phyloP scores from a whole-genome alignment of 2,113 vertebrate species.

The Orycteropus afer region DNA sequence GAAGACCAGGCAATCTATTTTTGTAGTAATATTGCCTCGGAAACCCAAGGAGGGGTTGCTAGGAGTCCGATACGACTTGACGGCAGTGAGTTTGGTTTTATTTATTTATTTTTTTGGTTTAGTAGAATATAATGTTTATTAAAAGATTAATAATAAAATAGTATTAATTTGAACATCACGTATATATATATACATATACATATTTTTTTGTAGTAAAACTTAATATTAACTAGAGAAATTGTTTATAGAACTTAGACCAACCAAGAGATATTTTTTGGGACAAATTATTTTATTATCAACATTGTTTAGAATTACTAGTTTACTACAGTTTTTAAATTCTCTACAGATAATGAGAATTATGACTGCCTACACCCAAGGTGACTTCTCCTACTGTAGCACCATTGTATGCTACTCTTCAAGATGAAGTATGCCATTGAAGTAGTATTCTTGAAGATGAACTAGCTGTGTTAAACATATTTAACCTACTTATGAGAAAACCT shows the following conservation, averaged over 20 bases:
- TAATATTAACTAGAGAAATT: conserved; percentile 9
- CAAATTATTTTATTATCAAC: background rate
- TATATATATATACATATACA: background rate
- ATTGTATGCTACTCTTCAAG: background rate
- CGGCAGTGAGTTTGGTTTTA: too few relatives aligned
- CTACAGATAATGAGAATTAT: background rate
- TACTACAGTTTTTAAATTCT: background rate
- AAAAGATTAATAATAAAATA: background rate
- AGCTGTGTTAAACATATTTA: background rate
- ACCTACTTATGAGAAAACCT: background rate
- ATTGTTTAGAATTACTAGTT: background rate
- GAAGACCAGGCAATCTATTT: too few relatives aligned
- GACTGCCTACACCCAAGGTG: background rate
- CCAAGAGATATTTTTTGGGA: background rate
- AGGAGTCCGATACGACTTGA: too few relatives aligned
- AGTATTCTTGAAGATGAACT: background rate
- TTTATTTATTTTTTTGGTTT: too few relatives aligned
- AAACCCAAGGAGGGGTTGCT: too few relatives aligned
- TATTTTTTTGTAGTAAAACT: conserved; percentile 10
- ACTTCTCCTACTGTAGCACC: background rate
- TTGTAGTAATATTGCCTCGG: too few relatives aligned
- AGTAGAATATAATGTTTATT: background rate
- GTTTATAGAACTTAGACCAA: background rate
- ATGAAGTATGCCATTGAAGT: background rate
- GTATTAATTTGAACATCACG: too few relatives aligned